Base-by-base conservation (phyloP, 2,797 vertebrate species). In the Geotrypetes seraphini region DNA sequence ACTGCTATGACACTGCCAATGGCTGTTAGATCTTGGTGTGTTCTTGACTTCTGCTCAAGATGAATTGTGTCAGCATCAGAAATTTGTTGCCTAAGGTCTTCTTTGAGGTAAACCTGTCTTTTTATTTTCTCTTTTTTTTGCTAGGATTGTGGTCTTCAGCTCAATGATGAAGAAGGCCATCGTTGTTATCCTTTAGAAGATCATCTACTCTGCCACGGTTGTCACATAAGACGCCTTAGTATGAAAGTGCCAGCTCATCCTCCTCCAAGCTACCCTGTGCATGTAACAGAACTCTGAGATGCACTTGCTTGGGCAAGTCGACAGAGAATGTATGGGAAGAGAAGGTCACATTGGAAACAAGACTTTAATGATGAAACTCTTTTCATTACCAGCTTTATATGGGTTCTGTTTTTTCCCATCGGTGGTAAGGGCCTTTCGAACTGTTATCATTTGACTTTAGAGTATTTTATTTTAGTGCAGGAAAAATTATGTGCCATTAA, bases 131-230 rank as follows among this genome's bases (percentile, higher is more conserved):
- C 19, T 8, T 4, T 11, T 23, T 8, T 21, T 20, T 7, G 25
- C 7, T 22, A 99, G 96, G 96, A 98, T 48, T 99, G 96, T 16
- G 76, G 85, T 36, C 85, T 99, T 31, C 92, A 95, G 84, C 79
- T 99, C 40, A 98, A 96, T 2, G 96, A 96, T 8, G 92, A 97
- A 38, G 92, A 97, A 29, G 91, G 90, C 25, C 91, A 88, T 46
- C 94, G 93, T 6, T 98, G 96, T 84, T 98, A 96, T 42, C 96
- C 96, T 0, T 71, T 98, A 34, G 90, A 94, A 16, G 84, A 87
- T 11, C 95, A 92, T 66, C 77, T 99, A 55, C 86, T 99, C 28
- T 99, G 96, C 66, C 94, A 97, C 19, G 19, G 86, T 55, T 99
- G 96, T 66, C 96, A 99, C 31, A 89, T 98, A 71, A 77, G 86